Evolutionary conservation across 2,797 vertebrate genomes (phyloP).

Genomic region (Pogoniulus pusillus): DNA sequence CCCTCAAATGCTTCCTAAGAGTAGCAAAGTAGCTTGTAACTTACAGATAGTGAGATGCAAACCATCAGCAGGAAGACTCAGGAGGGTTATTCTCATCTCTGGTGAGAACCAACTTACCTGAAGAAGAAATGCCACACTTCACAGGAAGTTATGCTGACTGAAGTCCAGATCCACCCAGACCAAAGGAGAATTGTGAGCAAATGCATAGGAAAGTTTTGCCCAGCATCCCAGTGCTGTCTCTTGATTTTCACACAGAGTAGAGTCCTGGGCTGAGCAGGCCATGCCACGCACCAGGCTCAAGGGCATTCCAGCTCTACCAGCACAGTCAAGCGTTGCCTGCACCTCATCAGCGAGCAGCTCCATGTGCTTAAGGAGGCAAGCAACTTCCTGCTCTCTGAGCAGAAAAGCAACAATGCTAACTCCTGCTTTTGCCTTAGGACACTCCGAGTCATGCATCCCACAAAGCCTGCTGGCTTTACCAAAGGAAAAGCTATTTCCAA

Average conservation of each 20-base stretch:
- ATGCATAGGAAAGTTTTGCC: background rate
- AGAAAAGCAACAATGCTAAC: rapidly evolving
- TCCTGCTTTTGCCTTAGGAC: background rate
- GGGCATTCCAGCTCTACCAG: rapidly evolving
- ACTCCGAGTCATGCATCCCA: background rate
- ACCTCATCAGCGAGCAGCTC: background rate
- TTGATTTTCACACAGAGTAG: background rate
- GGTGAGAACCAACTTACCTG: background rate
- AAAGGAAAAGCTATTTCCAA: background rate
- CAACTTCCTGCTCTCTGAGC: background rate
- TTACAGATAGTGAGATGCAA: rapidly evolving
- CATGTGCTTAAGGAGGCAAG: background rate
- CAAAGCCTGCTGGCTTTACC: background rate
- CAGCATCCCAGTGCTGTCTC: rapidly evolving
- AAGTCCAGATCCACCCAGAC: background rate
- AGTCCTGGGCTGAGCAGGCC: background rate
- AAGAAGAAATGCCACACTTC: background rate
- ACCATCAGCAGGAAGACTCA: background rate
- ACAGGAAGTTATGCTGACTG: background rate
- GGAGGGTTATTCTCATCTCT: background rate
- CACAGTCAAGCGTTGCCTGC: rapidly evolving
- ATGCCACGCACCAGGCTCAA: background rate
- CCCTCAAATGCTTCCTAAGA: background rate
- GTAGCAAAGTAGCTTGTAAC: background rate
- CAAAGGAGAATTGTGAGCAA: background rate